A percentile compares a stretch with the other conserved stretches of the same genome.
Conservation (phyloP, 2,797 vertebrate genomes). For the Notamacropus eugenii region DNA sequence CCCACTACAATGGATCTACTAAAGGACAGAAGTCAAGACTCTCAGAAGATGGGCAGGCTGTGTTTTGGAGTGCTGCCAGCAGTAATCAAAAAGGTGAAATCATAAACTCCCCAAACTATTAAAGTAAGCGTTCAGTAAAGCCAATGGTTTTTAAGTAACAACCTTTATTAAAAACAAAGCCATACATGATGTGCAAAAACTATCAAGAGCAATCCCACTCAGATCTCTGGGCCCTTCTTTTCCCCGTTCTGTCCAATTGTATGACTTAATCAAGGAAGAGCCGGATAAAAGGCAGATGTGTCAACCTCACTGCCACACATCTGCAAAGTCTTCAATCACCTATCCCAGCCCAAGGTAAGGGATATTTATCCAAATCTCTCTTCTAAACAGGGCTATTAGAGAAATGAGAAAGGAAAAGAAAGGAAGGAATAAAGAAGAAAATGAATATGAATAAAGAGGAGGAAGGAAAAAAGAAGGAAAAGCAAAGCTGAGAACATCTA, state of each 20-base stretch:
- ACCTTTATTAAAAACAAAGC: conserved; percentile 2
- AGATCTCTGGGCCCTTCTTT: not conserved
- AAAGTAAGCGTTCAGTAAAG: conserved; percentile 1
- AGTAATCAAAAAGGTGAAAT: not conserved
- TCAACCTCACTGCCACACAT: not conserved
- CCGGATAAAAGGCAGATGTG: too few species aligned
- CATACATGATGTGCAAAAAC: conserved; percentile 27
- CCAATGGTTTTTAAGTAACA: conserved; percentile 7
- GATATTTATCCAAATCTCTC: conserved; percentile 40
- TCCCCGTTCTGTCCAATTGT: not conserved
- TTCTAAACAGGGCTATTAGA: not conserved
- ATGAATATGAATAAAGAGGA: not conserved
- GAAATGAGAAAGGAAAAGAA: not conserved
- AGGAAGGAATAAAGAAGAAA: not conserved
- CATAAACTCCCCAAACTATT: not conserved
- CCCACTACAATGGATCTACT: not conserved
- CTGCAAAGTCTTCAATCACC: conserved; percentile 7
- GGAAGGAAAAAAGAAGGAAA: not conserved
- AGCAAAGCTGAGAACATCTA: not conserved
- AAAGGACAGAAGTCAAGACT: too few species aligned
- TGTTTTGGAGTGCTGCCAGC: too few species aligned
- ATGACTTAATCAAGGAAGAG: too few species aligned
- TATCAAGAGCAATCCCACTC: conserved; percentile 16
- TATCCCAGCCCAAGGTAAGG: not conserved
- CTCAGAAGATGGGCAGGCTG: too few species aligned